These are phyloP conservation scores for Bombyx mori DNA, from an alignment of 1,140 invertebrate species.

Conservation along the genomic window DNA sequence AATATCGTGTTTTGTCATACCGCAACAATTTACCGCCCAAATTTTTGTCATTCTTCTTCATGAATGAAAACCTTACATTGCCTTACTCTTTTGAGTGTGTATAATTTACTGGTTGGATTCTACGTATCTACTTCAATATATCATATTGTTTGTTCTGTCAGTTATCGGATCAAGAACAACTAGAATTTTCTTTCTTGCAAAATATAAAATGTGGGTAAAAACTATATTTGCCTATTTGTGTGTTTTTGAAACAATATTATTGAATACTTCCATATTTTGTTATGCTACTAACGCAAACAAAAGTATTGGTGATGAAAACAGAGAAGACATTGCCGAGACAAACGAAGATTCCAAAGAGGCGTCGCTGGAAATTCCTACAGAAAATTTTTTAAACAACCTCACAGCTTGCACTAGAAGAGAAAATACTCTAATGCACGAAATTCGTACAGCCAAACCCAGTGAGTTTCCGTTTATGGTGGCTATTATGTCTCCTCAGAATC, in stretches of 20 bases:
- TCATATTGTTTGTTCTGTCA: too few relatives aligned
- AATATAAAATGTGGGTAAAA: not conserved
- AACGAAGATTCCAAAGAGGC: slow-evolving; percentile 42
- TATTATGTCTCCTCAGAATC: slow-evolving; percentile 48
- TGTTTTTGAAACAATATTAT: not conserved
- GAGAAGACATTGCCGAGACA: slow-evolving; percentile 38
- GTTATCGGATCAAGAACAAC: slow-evolving; percentile 17
- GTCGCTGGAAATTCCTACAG: slow-evolving; percentile 36
- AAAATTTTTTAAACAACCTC: slow-evolving; percentile 32
- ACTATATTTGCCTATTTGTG: not conserved
- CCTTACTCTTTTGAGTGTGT: too few relatives aligned
- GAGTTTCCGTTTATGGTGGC: slow-evolving; percentile 58
- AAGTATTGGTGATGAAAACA: slow-evolving; percentile 35
- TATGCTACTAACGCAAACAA: slow-evolving; percentile 38
- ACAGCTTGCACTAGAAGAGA: slow-evolving; percentile 37
- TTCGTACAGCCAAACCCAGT: slow-evolving; percentile 26
- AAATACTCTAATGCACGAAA: slow-evolving; percentile 48
- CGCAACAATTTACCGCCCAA: too few relatives aligned
- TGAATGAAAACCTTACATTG: too few relatives aligned
- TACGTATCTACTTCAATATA: too few relatives aligned
- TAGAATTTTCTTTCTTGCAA: slow-evolving; percentile 13
- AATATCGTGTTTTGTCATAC: too few relatives aligned
- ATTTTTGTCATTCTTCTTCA: too few relatives aligned
- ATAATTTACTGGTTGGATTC: too few relatives aligned
- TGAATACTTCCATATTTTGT: not conserved